phyloP scores from a whole-genome alignment of 2,888 invertebrate species.

The Hypena proboscidalis region DNA sequence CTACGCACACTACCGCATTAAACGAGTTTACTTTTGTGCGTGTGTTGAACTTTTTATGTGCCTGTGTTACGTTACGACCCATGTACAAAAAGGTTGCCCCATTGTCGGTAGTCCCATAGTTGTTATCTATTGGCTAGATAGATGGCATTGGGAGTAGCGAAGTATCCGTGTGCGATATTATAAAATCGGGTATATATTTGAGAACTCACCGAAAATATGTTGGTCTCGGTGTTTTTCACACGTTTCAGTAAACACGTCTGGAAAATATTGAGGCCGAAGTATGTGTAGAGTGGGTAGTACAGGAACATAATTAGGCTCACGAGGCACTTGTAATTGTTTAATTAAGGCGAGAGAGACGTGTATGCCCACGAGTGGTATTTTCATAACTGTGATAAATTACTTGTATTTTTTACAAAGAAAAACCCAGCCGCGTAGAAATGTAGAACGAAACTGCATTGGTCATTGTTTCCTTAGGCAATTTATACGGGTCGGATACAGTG shows the following conservation, averaged over 20 bases:
- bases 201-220: slow-evolving; percentile 66
- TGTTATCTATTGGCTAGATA: slow-evolving; percentile 72
- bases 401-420: slow-evolving; percentile 72
- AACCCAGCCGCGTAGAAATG: slow-evolving; percentile 79
- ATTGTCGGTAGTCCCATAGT: slow-evolving; percentile 56
- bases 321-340: slow-evolving; percentile 68
- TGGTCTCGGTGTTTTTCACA: slow-evolving; percentile 58
- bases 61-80: slow-evolving; percentile 66
- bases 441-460: slow-evolving; percentile 79
- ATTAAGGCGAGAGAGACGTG: slow-evolving; percentile 80
- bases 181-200: slow-evolving; percentile 39
- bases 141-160: slow-evolving; percentile 75
- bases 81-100: slow-evolving; percentile 68
- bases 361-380: slow-evolving; percentile 77
- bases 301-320: slow-evolving; percentile 69
- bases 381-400: slow-evolving; percentile 80
- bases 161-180: slow-evolving; percentile 33
- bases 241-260: slow-evolving; percentile 65
- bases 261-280: slow-evolving; percentile 58
- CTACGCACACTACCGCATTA: slow-evolving; percentile 69
- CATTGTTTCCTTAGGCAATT: slow-evolving; percentile 85
- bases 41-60: slow-evolving; percentile 71
- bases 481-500: slow-evolving; percentile 85
- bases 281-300: slow-evolving; percentile 55
- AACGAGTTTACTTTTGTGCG: slow-evolving; percentile 66